A percentile compares a stretch with the other conserved stretches of the same genome.
Evolutionary conservation across 2,888 invertebrate species (phyloP).

Genomic region (Gasteruption jaculator): DNA sequence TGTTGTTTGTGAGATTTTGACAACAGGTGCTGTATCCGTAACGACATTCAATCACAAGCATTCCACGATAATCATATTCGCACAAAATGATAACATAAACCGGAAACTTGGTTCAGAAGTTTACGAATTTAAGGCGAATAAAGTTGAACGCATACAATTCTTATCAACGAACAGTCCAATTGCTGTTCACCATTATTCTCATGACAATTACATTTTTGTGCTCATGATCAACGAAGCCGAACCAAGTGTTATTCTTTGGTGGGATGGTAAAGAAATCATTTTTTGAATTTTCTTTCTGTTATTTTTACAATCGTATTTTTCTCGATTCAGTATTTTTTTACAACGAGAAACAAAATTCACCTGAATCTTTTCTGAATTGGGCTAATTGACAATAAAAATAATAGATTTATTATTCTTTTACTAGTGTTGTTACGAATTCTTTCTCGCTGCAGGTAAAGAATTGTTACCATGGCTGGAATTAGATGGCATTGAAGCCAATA

Average conservation of each 20-base stretch:
- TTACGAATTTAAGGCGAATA: constrained; percentile 27
- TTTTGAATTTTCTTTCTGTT: too few relatives aligned
- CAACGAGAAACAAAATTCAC: too few relatives aligned
- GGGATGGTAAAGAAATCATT: constrained; percentile 35
- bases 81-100: constrained; percentile 19
- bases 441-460: constrained; percentile 33
- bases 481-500: constrained; percentile 23
- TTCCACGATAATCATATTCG: constrained; percentile 33
- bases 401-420: not conserved
- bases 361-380: not conserved
- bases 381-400: not conserved
- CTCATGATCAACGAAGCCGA: constrained; percentile 27
- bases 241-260: constrained; percentile 32
- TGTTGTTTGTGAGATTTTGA: constrained; percentile 23
- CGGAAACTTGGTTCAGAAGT: constrained; percentile 28
- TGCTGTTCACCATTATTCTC: constrained; percentile 30
- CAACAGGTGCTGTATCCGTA: constrained; percentile 33
- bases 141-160: constrained; percentile 28
- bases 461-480: constrained; percentile 32
- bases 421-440: too few relatives aligned
- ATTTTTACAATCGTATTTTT: too few relatives aligned
- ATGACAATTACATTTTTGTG: constrained; percentile 28
- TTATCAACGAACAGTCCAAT: constrained; percentile 27
- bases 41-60: constrained; percentile 31
- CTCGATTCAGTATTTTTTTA: too few relatives aligned